Conservation (phyloP, 2,113 vertebrate species). For the Chaetops frenatus region DNA sequence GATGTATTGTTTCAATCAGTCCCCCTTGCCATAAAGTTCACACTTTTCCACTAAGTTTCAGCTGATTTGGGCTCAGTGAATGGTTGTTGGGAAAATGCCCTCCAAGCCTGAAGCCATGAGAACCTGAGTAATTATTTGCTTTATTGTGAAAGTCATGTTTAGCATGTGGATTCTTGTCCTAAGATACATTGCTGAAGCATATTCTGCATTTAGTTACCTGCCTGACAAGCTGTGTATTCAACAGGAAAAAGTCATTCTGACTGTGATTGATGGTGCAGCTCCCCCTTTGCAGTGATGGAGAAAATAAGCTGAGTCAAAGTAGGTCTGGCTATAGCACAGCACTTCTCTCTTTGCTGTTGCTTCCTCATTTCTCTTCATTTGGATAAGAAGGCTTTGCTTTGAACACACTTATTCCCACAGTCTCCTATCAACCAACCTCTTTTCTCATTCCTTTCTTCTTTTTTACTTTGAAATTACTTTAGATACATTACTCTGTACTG, state of each 20-base stretch:
- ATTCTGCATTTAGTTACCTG: constrained; percentile 4
- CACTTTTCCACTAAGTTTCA: constrained; percentile 2
- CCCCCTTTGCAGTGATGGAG: constrained; percentile 30
- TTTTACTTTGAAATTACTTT: constrained; percentile 54
- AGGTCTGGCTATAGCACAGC: not conserved
- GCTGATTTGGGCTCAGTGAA: not conserved
- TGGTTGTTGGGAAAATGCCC: not conserved
- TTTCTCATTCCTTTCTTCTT: constrained; percentile 57
- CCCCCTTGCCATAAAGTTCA: not conserved
- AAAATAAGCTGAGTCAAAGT: constrained; percentile 56
- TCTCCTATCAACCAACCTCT: constrained; percentile 49
- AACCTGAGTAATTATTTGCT: not conserved
- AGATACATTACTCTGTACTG: not conserved
- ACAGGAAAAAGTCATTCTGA: constrained; percentile 29
- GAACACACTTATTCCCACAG: constrained; percentile 39
- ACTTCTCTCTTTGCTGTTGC: not conserved
- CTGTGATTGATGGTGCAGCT: constrained; percentile 58
- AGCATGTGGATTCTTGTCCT: not conserved
- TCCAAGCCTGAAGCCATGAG: not conserved
- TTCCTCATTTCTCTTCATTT: constrained; percentile 68
- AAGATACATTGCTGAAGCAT: constrained; percentile 13
- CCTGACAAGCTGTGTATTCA: constrained; percentile 50
- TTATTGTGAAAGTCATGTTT: constrained; percentile 8
- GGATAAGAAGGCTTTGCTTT: constrained; percentile 44
- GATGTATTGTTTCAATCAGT: not conserved